phyloP scores from a whole-genome alignment of 2,113 vertebrate species.

The Melanotaenia duboulayi region DNA sequence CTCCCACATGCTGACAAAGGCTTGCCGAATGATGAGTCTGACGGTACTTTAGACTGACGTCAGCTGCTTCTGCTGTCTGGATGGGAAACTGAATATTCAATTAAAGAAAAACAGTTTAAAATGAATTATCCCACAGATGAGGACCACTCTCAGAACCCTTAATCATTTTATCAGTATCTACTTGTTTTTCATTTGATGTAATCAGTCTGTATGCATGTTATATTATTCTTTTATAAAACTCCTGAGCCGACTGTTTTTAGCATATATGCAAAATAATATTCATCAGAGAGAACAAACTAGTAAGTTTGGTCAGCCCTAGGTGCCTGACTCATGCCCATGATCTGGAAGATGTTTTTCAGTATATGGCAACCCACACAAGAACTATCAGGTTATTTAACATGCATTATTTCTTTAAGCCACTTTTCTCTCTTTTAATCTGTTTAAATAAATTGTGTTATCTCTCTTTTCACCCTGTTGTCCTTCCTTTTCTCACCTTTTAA shows the following conservation, averaged over 20 bases:
- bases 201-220: background rate
- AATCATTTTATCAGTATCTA: conserved; percentile 31
- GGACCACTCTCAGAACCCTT: conserved; percentile 8
- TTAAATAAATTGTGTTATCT: background rate
- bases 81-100: conserved; percentile 45
- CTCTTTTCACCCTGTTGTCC: background rate
- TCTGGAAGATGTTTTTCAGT: conserved; percentile 1
- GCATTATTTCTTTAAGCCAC: background rate
- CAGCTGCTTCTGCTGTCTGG: conserved; percentile 57
- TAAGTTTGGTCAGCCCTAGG: background rate
- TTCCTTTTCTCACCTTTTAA: background rate
- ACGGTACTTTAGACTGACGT: conserved; percentile 41
- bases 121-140: conserved; percentile 29
- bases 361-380: background rate
- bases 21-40: conserved; percentile 32
- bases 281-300: background rate
- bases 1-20: conserved; percentile 35
- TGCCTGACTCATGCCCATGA: conserved; percentile 11
- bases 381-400: background rate
- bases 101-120: conserved; percentile 26
- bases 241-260: too few relatives aligned
- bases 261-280: too few relatives aligned
- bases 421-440: background rate
- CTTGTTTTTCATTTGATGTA: conserved; percentile 5
- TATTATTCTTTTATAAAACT: background rate